Percentiles rank a stretch among this genome's conserved stretches.
Conservation (phyloP, 2,888 invertebrate genomes). For the Galerucella pusilla region DNA sequence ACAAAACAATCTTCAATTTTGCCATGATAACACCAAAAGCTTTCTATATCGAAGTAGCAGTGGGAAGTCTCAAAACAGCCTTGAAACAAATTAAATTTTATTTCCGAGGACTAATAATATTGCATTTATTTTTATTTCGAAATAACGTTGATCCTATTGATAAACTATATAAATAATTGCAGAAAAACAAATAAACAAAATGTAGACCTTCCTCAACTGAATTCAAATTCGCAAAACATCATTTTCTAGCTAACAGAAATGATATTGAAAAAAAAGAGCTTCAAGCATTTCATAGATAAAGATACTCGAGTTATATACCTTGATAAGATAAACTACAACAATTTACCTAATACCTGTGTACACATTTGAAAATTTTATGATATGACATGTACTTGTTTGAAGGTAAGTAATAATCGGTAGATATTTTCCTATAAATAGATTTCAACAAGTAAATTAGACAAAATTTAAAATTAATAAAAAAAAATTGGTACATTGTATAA, state of each 20-base stretch:
- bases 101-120: no score
- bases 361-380: not conserved
- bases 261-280: not conserved
- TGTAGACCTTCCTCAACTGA: conserved; percentile 3
- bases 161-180: not conserved
- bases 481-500: no score
- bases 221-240: not conserved
- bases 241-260: not conserved
- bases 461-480: no score
- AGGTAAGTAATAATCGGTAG: not conserved
- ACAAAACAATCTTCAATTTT: no score
- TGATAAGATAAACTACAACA: not conserved
- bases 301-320: not conserved
- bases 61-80: no score
- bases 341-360: not conserved
- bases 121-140: not conserved
- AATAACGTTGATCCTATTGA: not conserved
- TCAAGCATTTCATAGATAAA: not conserved
- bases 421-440: not conserved
- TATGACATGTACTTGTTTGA: not conserved
- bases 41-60: no score
- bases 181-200: not conserved
- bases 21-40: no score
- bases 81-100: no score
- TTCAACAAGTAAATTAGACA: not conserved